Conservation (phyloP, 2,888 invertebrate genomes). For the Leuctra nigra region DNA sequence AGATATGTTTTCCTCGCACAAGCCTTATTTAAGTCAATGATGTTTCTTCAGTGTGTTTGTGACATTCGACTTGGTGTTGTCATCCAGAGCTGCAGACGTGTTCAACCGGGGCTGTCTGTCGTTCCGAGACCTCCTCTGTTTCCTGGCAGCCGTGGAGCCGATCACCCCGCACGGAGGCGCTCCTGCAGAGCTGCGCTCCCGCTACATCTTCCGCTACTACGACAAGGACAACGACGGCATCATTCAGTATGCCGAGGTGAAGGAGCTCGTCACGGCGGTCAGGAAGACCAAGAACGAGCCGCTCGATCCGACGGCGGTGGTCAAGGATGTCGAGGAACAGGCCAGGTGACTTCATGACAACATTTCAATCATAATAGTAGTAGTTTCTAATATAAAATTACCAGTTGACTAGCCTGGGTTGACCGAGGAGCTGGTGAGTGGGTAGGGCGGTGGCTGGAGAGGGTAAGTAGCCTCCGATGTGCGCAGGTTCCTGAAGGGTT, state of each 20-base stretch:
- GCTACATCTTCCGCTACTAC: conserved; percentile 59
- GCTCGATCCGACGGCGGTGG: conserved; percentile 47
- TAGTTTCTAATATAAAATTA: too few relatives aligned
- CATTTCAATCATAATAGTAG: too few relatives aligned
- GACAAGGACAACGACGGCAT: conserved; percentile 48
- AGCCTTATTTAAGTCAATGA: too few relatives aligned
- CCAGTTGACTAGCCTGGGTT: too few relatives aligned
- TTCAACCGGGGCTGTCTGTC: conserved; percentile 46
- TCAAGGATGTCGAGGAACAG: conserved; percentile 46
- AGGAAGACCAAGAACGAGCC: conserved; percentile 47
- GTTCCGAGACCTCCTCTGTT: conserved; percentile 51
- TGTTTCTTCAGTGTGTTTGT: too few relatives aligned
- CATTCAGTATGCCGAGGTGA: conserved; percentile 53
- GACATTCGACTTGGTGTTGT: too few relatives aligned
- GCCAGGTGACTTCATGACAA: conserved; percentile 16
- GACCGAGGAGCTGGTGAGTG: too few relatives aligned
- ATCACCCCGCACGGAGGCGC: conserved; percentile 55
- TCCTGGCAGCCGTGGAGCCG: conserved; percentile 59
- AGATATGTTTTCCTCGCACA: neutral
- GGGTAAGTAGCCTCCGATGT: too few relatives aligned
- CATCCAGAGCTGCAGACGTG: conserved; percentile 52
- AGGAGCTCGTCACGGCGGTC: conserved; percentile 49
- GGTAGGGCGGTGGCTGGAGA: too few relatives aligned
- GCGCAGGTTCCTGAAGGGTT: too few relatives aligned
- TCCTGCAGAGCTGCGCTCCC: conserved; percentile 59